Conservation (phyloP, 2,888 invertebrate species). For the Rotaria macrura region DNA sequence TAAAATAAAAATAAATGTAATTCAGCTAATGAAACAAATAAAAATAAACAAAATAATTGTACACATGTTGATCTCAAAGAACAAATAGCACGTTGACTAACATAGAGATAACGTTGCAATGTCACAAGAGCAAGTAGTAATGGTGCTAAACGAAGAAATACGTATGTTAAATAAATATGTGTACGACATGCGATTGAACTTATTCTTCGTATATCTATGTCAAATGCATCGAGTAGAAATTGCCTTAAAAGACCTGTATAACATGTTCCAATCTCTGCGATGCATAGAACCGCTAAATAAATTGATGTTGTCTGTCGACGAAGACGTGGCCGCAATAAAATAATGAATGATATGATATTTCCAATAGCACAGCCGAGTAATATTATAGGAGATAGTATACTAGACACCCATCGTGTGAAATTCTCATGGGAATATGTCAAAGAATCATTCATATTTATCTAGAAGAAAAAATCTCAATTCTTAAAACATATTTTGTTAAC, state of each 20-base stretch:
- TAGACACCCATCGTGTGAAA: background rate
- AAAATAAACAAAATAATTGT: background rate
- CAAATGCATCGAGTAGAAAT: slow-evolving; percentile 9
- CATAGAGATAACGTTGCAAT: slow-evolving; percentile 19
- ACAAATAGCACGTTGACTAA: background rate
- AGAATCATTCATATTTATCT: background rate
- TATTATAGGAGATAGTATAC: background rate
- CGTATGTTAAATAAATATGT: background rate
- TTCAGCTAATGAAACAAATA: background rate
- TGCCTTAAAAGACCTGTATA: background rate
- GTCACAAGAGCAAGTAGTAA: background rate
- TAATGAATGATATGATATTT: background rate
- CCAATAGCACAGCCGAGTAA: background rate
- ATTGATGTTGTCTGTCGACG: background rate
- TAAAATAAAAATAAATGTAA: background rate
- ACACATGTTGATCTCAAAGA: background rate
- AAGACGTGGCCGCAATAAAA: background rate
- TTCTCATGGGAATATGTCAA: background rate
- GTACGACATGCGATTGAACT: background rate
- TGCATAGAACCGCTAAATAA: slow-evolving; percentile 3
- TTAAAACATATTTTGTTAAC: no score
- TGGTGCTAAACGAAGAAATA: background rate
- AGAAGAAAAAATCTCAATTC: background rate
- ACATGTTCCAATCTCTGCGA: slow-evolving; percentile 5
- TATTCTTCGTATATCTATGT: background rate